Evolutionary conservation across 2,888 invertebrate species (phyloP).

Genomic region (Byasa hedistus): DNA sequence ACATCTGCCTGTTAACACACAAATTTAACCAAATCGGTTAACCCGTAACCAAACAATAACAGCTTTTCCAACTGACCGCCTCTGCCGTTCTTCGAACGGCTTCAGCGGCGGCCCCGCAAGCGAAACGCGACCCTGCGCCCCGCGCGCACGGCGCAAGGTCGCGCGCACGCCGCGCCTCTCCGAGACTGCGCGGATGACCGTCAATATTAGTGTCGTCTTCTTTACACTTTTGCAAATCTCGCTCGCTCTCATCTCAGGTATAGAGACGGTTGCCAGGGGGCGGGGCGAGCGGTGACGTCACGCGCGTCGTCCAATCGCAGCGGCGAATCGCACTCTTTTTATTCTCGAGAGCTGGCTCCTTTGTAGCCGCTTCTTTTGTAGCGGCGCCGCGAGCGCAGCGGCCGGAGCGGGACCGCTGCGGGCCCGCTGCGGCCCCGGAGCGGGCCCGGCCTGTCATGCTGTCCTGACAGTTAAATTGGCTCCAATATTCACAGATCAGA

Average conservation of each 20-base stretch:
- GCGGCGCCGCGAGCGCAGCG: conserved; percentile 34
- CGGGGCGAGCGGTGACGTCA: conserved; percentile 72
- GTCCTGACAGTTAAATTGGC: conserved; percentile 35
- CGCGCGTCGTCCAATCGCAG: conserved; percentile 60
- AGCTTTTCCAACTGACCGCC: conserved; percentile 75
- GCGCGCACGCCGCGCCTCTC: not conserved
- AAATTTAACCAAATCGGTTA: conserved; percentile 79
- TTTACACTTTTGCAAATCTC: conserved; percentile 58
- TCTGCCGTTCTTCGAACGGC: conserved; percentile 35
- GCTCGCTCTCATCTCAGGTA: conserved; percentile 72
- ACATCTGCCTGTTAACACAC: conserved; percentile 75
- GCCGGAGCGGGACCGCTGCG: conserved; percentile 37
- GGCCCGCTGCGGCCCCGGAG: conserved; percentile 12
- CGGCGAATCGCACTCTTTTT: conserved; percentile 55
- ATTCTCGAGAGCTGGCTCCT: conserved; percentile 33
- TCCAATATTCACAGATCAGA: conserved; percentile 18
- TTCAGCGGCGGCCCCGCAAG: conserved; percentile 28
- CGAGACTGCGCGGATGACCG: conserved; percentile 34
- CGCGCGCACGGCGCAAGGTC: conserved; percentile 19
- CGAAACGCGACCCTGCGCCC: conserved; percentile 36
- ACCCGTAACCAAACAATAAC: conserved; percentile 79
- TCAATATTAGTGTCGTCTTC: conserved; percentile 64
- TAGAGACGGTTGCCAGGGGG: conserved; percentile 78
- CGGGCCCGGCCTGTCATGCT: conserved; percentile 29
- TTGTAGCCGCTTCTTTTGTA: conserved; percentile 59